Percentiles rank a stretch among this genome's conserved stretches.
These are phyloP conservation scores for Aplodontia rufa DNA, from an alignment of 2,113 vertebrate species.

Conservation along the genomic window DNA sequence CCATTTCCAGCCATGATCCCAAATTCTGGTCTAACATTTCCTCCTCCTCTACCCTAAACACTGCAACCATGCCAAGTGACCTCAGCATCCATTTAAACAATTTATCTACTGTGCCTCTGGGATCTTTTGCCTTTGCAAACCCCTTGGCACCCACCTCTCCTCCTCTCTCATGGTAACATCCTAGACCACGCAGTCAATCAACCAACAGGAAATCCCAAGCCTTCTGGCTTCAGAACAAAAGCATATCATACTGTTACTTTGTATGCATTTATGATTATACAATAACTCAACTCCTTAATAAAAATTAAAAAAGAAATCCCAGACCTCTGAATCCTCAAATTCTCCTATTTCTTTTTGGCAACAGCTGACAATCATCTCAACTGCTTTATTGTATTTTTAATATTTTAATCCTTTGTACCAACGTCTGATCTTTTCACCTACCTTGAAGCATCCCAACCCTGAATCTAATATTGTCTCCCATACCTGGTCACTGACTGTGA, in stretches of 20 bases:
- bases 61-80: neutral
- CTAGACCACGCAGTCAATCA: neutral
- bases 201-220: neutral
- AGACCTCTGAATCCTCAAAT: neutral
- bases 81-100: neutral
- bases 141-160: neutral
- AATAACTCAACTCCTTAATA: too few species aligned
- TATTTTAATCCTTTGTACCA: neutral
- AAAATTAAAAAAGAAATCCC: neutral
- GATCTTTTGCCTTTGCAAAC: neutral
- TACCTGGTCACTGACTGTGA: neutral
- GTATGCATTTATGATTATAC: too few species aligned
- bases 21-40: neutral
- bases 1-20: neutral
- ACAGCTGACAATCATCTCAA: neutral
- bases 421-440: neutral
- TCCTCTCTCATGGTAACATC: neutral
- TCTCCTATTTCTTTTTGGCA: neutral
- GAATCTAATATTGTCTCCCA: neutral
- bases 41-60: neutral
- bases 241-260: too few species aligned
- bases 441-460: neutral
- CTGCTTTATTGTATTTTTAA: neutral
- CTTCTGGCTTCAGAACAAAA: too few species aligned
- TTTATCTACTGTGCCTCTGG: neutral